Evolutionary conservation across 2,888 invertebrate species (phyloP), one percentile per base, ranked within the genome.

Genomic region (Cerceris rybyensis): DNA sequence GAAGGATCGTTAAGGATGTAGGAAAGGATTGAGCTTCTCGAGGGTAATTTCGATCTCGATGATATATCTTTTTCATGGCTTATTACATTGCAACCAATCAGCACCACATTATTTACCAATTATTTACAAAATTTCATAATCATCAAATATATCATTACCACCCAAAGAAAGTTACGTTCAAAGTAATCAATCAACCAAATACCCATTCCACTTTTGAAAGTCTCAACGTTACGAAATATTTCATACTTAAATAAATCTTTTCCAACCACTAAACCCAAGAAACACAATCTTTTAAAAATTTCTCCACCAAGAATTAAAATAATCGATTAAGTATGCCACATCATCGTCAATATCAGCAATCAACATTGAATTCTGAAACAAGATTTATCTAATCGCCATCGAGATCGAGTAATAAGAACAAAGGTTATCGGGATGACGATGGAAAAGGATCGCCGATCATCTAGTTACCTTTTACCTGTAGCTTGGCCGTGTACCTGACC

Each of bases 401-500:
- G 79, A 76, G 67, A 78, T 71, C 84, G 74, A 59, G 7, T 41
- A 60, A 77, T 63, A 54, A 70, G 59, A 52, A n/a, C 41, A 60
- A 17, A 42, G 66, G 52, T 59, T 60, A 28, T 13, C 1, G 61
- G 71, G 64, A 79, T 81, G 28, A 61, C 60, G 75, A 70, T 76
- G 86, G 88, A 87, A 64, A 82, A 82, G 86, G 88, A 86, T 89
- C 85, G 88, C 87, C 88, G 88, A 90, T 88, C 85, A 89, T 88
- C 89, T 90, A 90, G 94, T 95, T 96, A 96, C 96, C 96, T 96
- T 96, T 96, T 92, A 96, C 96, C 95, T 95, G 96, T 91, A 96
- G 95, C 93, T 95, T 95, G 93, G 96, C 96, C 93, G 95, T 96
- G 94, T 95, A 96, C 94, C 96, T 95, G 93, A 96, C 96, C 94